Conservation (phyloP, 2,888 invertebrate genomes). For the Cheilosia vernalis region DNA sequence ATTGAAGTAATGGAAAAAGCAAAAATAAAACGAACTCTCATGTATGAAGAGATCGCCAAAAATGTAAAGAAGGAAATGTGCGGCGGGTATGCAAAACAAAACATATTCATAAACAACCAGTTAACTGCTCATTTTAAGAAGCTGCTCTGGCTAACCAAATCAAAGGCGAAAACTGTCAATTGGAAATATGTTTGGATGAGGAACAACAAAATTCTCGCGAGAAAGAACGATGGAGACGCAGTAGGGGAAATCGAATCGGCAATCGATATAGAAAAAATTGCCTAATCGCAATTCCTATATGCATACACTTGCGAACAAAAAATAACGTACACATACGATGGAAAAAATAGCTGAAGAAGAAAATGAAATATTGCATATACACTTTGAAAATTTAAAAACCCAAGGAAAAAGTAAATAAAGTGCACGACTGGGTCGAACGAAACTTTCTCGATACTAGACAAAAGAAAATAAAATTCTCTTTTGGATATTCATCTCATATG, state of each 20-base stretch:
- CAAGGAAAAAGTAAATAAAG: background rate
- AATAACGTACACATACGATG: background rate
- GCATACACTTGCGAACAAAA: background rate
- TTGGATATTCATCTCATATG: no score
- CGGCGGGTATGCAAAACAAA: background rate
- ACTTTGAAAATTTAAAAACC: background rate
- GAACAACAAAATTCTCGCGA: no score
- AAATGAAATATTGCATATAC: background rate
- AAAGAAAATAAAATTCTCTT: no score
- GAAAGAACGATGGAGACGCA: no score
- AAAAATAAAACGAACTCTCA: no score
- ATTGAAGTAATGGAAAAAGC: no score
- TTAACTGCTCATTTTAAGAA: background rate
- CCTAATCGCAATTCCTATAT: background rate
- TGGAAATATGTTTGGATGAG: no score
- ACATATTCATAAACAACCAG: background rate
- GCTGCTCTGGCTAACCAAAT: background rate
- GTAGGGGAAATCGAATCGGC: background rate
- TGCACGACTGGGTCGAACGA: no score
- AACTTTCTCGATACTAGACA: no score
- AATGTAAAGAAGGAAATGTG: background rate
- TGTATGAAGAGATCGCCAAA: background rate
- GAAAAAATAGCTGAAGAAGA: background rate
- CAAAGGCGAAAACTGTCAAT: background rate
- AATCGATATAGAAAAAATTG: background rate